Evolutionary conservation across 2,113 vertebrate species (phyloP).

Genomic region (Macaca mulatta): DNA sequence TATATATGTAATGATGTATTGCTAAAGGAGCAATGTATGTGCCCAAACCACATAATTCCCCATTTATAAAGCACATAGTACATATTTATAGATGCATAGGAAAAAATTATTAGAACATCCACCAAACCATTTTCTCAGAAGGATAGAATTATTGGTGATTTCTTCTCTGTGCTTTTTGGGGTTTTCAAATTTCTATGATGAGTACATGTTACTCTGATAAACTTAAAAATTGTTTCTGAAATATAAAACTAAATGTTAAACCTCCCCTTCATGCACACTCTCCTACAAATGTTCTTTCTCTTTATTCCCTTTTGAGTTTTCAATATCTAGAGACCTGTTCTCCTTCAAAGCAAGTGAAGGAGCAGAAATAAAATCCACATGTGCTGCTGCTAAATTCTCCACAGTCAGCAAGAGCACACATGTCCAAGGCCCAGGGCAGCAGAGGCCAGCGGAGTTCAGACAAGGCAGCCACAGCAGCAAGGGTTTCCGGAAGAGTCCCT

Average conservation of each 20-base stretch:
- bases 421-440: not conserved
- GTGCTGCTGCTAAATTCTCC: not conserved
- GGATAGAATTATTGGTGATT: not conserved
- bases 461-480: not conserved
- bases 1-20: not conserved
- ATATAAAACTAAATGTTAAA: constrained; percentile 9
- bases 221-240: not conserved
- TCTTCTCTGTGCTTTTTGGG: not conserved
- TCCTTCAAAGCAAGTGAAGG: constrained; percentile 12
- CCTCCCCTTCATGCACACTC: not conserved
- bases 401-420: not conserved
- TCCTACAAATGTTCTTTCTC: constrained; percentile 7
- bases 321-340: not conserved
- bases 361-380: not conserved
- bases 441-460: not conserved
- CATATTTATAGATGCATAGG: not conserved
- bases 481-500: not conserved
- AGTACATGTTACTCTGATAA: not conserved
- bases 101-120: not conserved
- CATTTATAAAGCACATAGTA: not conserved
- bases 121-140: not conserved
- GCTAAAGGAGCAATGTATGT: not conserved
- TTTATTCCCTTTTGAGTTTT: not conserved
- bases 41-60: not conserved
- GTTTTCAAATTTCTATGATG: not conserved